Evolutionary conservation across 2,888 invertebrate genomes (phyloP), one percentile per base, ranked within the genome.

Genomic region (Papilio gigon): DNA sequence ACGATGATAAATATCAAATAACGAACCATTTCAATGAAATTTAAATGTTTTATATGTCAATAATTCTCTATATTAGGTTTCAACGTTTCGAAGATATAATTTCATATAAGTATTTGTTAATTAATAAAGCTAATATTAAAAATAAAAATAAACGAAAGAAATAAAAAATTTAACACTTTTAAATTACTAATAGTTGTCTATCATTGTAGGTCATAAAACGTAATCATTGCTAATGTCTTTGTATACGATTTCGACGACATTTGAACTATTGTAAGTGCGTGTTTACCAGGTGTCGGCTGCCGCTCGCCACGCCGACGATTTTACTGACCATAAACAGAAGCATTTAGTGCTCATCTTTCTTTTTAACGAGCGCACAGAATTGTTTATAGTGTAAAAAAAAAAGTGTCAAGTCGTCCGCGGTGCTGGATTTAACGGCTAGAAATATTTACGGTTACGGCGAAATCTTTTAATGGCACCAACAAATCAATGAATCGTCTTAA

Each of bases 311-410:
- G 88, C 88, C 86, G 82, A 81, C 84, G 80, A 86, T 79, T 92
- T 92, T 88, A 92, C 83, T 86, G 88, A 82, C 89, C 86, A 91
- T 92, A 92, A 92, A 92, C 84, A 74, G 80, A 82, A 84, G 82
- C 83, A 82, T 85, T 89, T 88, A 91, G 85, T 87, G 89, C 88
- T 87, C 92, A 92, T 92, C 89, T 90, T 87, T 92, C 92, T 90
- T 91, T 79, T 92, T 92, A 92, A 92, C 89, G 91, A 88, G 74
- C 87, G 74, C 74, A 75, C 77, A 73, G 87, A 84, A 91, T 88
- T 89, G 89, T 91, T 92, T 90, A 91, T 89, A 84, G 88, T 87
- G 81, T 86, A 88, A 90, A 89, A 56, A 90, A 89, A 56, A 69
- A 85, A 89, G 84, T 81, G 82, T 80, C 83, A 83, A 84, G 80